A percentile compares a stretch with the other conserved stretches of the same genome.
Evolutionary conservation across 2,888 invertebrate genomes (phyloP).

Genomic region (Lasioglossum leucozonium): DNA sequence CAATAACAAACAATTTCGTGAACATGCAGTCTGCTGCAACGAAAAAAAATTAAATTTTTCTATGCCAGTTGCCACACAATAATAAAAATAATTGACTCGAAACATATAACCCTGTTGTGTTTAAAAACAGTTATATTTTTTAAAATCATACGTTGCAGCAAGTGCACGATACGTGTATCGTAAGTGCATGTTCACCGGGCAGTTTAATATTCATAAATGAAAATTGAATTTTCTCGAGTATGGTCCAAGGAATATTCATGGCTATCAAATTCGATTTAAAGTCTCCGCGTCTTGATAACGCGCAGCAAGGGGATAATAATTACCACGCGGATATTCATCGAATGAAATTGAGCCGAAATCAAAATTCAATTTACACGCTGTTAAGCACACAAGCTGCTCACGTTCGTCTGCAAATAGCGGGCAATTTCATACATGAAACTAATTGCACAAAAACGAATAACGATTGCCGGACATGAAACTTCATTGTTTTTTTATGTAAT

Average conservation of each 20-base stretch:
- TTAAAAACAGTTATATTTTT: too few relatives aligned
- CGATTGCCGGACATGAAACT: too few relatives aligned
- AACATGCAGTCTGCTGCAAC: too few relatives aligned
- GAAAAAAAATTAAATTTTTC: too few relatives aligned
- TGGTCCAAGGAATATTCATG: not conserved
- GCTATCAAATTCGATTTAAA: conserved; percentile 1
- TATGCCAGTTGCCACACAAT: too few relatives aligned
- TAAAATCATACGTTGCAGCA: too few relatives aligned
- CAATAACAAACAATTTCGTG: too few relatives aligned
- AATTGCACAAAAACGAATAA: not conserved
- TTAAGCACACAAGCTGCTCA: not conserved
- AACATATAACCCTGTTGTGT: too few relatives aligned
- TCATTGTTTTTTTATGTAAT: too few relatives aligned
- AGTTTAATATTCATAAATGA: not conserved
- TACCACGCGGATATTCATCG: not conserved
- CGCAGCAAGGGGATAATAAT: not conserved
- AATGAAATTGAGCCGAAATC: not conserved
- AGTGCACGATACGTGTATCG: not conserved
- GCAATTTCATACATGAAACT: not conserved
- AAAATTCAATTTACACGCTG: not conserved
- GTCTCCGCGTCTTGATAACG: not conserved
- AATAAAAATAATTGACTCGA: too few relatives aligned
- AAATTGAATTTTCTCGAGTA: not conserved
- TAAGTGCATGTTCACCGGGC: not conserved
- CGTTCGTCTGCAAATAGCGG: not conserved